Conservation (phyloP, 2,113 vertebrate genomes). For the pig (Sus scrofa) region DNA sequence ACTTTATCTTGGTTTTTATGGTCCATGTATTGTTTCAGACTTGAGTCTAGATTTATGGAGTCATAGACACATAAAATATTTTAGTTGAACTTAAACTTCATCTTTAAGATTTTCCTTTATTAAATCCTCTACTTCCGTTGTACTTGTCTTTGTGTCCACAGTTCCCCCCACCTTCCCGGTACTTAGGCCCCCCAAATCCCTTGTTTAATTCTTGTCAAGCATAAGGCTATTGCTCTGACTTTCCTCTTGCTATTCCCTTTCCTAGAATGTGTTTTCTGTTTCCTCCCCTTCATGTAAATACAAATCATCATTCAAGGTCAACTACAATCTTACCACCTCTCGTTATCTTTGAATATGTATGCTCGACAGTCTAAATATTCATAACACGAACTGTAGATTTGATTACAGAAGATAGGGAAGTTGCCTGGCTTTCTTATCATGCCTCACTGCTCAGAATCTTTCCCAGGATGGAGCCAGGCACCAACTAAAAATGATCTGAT, state of each 20-base stretch:
- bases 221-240: background rate
- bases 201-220: background rate
- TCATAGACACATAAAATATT: background rate
- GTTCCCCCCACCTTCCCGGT: background rate
- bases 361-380: background rate
- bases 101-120: background rate
- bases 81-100: background rate
- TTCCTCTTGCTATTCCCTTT: background rate
- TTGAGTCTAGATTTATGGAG: background rate
- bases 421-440: background rate
- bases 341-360: constrained; percentile 24
- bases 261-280: background rate
- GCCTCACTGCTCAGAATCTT: background rate
- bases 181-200: background rate
- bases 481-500: background rate
- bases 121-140: background rate
- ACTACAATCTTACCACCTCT: background rate
- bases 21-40: background rate
- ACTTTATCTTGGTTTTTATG: background rate
- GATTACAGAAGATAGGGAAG: background rate
- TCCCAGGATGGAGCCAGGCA: background rate
- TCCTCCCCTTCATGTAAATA: background rate
- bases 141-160: background rate
- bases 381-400: background rate
- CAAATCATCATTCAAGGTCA: constrained; percentile 40